Conservation (phyloP, 2,113 vertebrate species). For the Muntiacus muntjak region DNA sequence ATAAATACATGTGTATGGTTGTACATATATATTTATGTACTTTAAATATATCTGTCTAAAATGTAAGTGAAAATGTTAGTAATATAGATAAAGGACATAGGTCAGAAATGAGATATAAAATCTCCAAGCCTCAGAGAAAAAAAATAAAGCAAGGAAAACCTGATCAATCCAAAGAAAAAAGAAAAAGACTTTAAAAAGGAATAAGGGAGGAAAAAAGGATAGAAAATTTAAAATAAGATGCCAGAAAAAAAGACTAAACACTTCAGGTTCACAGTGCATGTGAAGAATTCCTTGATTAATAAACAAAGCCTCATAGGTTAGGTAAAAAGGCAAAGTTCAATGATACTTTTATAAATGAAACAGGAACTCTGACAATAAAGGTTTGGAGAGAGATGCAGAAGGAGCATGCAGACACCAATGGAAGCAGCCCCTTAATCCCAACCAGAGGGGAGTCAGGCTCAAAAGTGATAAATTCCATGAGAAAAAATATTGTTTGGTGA, state of each 20-base stretch:
- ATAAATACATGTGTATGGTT: neutral
- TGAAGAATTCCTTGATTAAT: neutral
- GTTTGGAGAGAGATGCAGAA: no score
- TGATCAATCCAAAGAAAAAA: neutral
- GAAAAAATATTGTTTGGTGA: neutral
- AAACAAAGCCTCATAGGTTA: neutral
- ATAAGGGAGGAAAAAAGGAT: neutral
- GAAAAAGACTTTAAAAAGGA: neutral
- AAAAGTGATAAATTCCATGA: neutral
- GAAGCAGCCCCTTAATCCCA: neutral
- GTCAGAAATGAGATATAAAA: neutral
- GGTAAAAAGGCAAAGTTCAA: neutral
- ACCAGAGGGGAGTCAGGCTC: neutral
- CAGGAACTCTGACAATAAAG: neutral
- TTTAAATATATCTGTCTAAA: neutral
- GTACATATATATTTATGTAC: neutral
- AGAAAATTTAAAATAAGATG: neutral
- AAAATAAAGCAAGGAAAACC: neutral
- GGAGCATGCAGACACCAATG: neutral
- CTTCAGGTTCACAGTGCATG: neutral
- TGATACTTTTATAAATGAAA: neutral
- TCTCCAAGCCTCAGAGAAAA: neutral
- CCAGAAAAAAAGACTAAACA: neutral
- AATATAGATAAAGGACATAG: neutral
- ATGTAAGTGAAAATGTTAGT: neutral